Evolutionary conservation across 2,113 vertebrate species (phyloP).

Genomic region (Atlantisia rogersi): DNA sequence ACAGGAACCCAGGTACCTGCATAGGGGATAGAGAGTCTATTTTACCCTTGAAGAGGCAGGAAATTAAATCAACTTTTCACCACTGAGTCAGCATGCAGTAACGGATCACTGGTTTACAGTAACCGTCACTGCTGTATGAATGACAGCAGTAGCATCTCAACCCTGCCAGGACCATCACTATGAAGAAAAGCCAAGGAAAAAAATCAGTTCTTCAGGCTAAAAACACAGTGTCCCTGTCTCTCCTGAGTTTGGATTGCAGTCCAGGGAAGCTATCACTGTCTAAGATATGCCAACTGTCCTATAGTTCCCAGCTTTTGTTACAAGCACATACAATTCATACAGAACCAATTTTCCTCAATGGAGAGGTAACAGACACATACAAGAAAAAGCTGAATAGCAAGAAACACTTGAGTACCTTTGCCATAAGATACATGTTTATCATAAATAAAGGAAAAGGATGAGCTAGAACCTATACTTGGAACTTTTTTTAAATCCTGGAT

Average conservation of each 20-base stretch:
- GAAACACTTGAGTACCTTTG: neutral
- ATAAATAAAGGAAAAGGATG: neutral
- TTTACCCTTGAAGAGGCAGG: neutral
- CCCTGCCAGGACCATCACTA: neutral
- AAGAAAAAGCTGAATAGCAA: neutral
- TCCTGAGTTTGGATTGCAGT: neutral
- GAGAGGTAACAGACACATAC: neutral
- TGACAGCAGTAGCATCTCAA: neutral
- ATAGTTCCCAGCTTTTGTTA: neutral
- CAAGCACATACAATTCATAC: neutral
- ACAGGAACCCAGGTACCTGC: neutral
- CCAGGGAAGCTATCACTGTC: neutral
- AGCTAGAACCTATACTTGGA: neutral
- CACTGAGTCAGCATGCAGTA: neutral
- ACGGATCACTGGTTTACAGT: neutral
- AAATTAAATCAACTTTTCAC: constrained; percentile 20
- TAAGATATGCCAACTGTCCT: neutral
- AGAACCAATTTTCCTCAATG: neutral
- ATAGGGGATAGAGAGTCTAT: neutral
- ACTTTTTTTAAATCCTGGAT: neutral
- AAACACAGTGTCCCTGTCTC: neutral
- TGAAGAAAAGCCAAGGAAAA: neutral
- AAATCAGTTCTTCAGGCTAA: neutral
- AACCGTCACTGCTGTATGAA: neutral
- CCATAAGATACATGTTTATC: accelerated